Percentiles rank a stretch among this genome's conserved stretches.
These are phyloP conservation scores for Bradypus variegatus DNA, from an alignment of 2,797 vertebrate genomes.

Conservation along the genomic window DNA sequence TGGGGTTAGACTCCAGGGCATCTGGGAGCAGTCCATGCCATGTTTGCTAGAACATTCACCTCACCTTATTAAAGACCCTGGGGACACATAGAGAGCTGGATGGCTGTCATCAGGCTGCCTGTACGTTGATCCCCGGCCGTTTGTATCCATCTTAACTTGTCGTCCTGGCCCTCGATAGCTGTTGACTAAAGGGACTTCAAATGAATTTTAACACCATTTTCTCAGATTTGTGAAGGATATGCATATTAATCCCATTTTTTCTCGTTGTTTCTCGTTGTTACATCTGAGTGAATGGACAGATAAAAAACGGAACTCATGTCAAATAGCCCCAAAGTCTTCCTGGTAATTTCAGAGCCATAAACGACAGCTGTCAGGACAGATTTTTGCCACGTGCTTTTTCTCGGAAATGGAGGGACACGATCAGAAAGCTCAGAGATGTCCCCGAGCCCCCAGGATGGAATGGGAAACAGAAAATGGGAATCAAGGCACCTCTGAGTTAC, in stretches of 20 bases:
- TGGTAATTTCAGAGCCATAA: background rate
- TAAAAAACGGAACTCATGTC: constrained; percentile 37
- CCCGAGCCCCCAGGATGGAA: background rate
- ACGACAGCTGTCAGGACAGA: background rate
- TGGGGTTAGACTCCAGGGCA: background rate
- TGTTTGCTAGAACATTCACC: constrained; percentile 67
- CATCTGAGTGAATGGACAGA: constrained; percentile 29
- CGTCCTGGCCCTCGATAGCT: constrained; percentile 43
- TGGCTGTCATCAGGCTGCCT: constrained; percentile 57
- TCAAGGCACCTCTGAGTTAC: background rate
- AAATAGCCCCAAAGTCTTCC: background rate
- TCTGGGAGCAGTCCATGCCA: constrained; percentile 63
- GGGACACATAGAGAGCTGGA: constrained; percentile 51
- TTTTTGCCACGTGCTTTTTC: background rate
- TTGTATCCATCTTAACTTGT: constrained; percentile 58
- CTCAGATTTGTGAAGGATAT: constrained; percentile 37
- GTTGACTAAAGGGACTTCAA: constrained; percentile 17
- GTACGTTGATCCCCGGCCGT: constrained; percentile 41
- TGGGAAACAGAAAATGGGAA: background rate
- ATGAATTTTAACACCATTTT: constrained; percentile 52
- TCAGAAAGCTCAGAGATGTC: background rate
- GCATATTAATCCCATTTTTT: constrained; percentile 31
- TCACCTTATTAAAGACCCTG: constrained; percentile 60
- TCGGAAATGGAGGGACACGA: background rate
- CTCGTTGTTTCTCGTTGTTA: constrained; percentile 46